Conservation (phyloP, 1,140 invertebrate species). For the Phocides pigmalion region DNA sequence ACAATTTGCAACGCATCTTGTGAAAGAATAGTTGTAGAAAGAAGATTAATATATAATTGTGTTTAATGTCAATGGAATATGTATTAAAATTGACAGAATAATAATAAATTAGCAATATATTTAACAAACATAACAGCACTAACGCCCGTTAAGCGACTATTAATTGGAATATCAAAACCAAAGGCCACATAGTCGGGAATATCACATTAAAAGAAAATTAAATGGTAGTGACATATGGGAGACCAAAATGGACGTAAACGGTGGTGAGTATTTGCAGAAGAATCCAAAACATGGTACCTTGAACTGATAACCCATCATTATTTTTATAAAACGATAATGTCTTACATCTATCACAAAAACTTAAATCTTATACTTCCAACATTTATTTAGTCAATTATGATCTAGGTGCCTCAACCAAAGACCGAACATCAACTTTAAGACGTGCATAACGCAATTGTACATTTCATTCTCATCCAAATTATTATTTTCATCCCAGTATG, state of each 20-base stretch:
- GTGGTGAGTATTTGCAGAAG: conserved; percentile 14
- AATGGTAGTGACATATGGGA: not conserved
- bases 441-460: conserved; percentile 63
- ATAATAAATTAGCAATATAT: conserved; percentile 21
- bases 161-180: not conserved
- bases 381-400: conserved; percentile 53
- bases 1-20: not conserved
- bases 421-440: conserved; percentile 69
- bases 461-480: conserved; percentile 69
- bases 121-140: conserved; percentile 10
- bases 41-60: not conserved
- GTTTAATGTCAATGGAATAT: conserved; percentile 19
- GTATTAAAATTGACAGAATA: conserved; percentile 11
- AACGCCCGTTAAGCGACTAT: not conserved
- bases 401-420: conserved; percentile 76
- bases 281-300: not conserved
- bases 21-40: not conserved
- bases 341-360: conserved; percentile 31
- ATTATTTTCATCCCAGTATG: conserved; percentile 68
- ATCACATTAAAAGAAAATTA: not conserved
- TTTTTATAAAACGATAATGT: conserved; percentile 16
- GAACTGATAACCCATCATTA: conserved; percentile 3
- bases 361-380: conserved; percentile 20
- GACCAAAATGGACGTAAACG: not conserved
- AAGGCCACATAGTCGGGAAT: not conserved